Evolutionary conservation across 1,140 invertebrate species (phyloP), one percentile per base, ranked within the genome.

Genomic region (Lepidurus couesii): DNA sequence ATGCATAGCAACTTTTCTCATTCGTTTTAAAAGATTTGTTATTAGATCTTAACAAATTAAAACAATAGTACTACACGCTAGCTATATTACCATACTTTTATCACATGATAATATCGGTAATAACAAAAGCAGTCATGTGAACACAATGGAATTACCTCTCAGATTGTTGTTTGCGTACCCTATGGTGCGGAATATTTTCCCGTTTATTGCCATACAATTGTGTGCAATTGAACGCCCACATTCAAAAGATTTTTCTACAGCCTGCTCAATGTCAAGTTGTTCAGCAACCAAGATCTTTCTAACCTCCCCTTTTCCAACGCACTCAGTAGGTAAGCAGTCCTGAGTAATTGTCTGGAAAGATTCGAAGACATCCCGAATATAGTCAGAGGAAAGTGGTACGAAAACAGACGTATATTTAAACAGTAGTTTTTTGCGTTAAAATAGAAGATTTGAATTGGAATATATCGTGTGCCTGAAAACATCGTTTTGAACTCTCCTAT

Each of bases 371-470:
- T 78, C 77, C 24, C 3, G 10, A 34, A 78, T n/a, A 11, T 13
- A 11, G 10, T 26, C n/a, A 21, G 13, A n/a, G 47, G 13, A 16
- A 26, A 26, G 47, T 24, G 77, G n/a, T 13, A 78, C 43, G 7
- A 73, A 42, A 26, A 42, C 4, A 13, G 43, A 1, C 24, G 77
- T 21, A 42, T 34, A 78, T 2, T 47, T 16, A n/a, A 44, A 21
- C 11, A 78, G 13, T 78, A 26, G 16, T 26, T 53, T 53, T 10
- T 73, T 16, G 45, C 45, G 45, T 47, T 47, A 11, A 11, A 47
- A 16, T 47, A 74, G 53, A 77, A 77, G 45, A 77, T 77, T 77
- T 77, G 4, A 21, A 47, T 24, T 24, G 76, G 21, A 7, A 65
- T 47, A 42, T 77, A 47, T 16, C 43, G 44, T 8, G 76, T 77